Evolutionary conservation across 2,888 invertebrate genomes (phyloP), one percentile per base, ranked within the genome.

Genomic region (Tiliacea citrago): DNA sequence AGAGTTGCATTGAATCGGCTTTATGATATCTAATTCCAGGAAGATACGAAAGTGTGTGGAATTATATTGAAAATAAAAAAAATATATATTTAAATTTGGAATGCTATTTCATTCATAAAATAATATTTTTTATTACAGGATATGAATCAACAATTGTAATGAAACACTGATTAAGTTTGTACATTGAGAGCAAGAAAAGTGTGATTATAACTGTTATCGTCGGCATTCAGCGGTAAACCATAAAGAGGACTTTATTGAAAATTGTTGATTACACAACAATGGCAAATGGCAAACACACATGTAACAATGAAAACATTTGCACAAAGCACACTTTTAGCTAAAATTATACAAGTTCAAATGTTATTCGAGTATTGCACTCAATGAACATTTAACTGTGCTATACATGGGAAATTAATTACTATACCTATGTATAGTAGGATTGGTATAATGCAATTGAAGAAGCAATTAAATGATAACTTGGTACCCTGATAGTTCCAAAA

Each of bases 231-330:
- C 70, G 63, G 90, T 91, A 93, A 93, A 91, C 93, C 93, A 93
- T 94, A 95, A 93, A 92, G 89, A 91, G 93, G 89, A 92, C 91
- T 94, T 95, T 95, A 96, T 96, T 96, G 95, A 94, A 95, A 95
- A 95, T 92, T 93, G 88, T 93, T 94, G 94, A 95, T 96, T 96
- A 92, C 94, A 93, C 94, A 95, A 96, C 95, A 95, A 95, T 95
- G 93, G 93, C 90, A 88, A 91, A 77, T 87, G 89, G 92, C 90
- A 93, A 93, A 93, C 93, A 93, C 84, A 90, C 90, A 90, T 91
- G 89, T 90, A 94, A 94, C 94, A 94, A 94, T 93, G 92, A 93
- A 93, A 94, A 92, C 89, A 93, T 91, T 88, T 88, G 87, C 88
- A 90, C 87, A 88, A 89, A 86, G 86, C 84, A 80, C 83, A 83